Conservation (phyloP, 2,888 invertebrate species). For the Nomada lathburiana region DNA sequence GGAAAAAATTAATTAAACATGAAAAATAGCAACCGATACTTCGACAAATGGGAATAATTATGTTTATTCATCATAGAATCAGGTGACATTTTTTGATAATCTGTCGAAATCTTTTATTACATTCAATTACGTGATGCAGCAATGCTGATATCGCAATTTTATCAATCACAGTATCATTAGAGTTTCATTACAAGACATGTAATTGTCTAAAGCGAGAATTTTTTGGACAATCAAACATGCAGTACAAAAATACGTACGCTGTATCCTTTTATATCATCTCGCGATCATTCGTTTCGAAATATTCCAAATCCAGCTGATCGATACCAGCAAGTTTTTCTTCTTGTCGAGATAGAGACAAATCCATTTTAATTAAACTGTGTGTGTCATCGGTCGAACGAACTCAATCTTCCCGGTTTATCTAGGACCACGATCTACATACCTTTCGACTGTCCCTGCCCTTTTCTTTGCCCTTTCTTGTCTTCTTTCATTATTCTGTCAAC, state of each 20-base stretch:
- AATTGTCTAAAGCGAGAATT: neutral
- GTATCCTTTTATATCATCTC: neutral
- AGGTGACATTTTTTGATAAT: too few species aligned
- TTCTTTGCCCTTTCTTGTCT: neutral
- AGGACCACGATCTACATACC: slow-evolving; percentile 67
- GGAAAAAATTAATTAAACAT: too few species aligned
- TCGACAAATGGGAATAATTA: too few species aligned
- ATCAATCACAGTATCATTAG: neutral
- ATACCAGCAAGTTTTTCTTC: neutral
- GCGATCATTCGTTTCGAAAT: slow-evolving; percentile 8
- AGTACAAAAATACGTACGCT: neutral
- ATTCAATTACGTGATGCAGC: too few species aligned
- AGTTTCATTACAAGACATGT: too few species aligned
- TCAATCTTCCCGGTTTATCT: slow-evolving; percentile 69
- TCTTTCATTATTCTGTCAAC: neutral
- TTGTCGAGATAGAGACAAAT: slow-evolving; percentile 16
- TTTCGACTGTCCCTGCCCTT: neutral
- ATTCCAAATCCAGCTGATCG: slow-evolving; percentile 11
- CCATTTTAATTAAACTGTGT: slow-evolving; percentile 73
- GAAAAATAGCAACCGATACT: too few species aligned
- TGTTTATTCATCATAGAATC: too few species aligned
- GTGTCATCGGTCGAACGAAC: slow-evolving; percentile 59
- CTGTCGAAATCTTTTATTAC: neutral
- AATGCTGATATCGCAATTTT: too few species aligned
- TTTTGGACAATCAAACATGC: neutral